Percentiles rank a stretch among this genome's conserved stretches.
phyloP scores from a whole-genome alignment of 2,113 vertebrate species.

The Regulus satrapa region DNA sequence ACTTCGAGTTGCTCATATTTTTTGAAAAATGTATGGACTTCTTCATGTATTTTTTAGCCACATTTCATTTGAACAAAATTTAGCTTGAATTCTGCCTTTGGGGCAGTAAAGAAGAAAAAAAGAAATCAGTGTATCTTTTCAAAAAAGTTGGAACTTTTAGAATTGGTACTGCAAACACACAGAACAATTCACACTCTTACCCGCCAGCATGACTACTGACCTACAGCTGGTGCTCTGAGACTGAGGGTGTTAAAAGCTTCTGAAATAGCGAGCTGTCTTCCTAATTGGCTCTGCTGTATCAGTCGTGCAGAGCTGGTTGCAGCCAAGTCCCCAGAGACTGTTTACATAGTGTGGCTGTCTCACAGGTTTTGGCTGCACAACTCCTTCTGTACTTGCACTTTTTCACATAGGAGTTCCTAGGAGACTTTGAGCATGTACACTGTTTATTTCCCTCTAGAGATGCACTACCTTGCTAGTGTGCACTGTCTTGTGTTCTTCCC shows the following conservation, averaged over 20 bases:
- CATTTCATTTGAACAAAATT: background rate
- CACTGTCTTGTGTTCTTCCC: background rate
- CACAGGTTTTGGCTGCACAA: background rate
- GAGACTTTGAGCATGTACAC: background rate
- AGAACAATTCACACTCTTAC: background rate
- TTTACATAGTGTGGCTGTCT: background rate
- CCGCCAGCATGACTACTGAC: background rate
- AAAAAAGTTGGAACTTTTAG: fast-evolving
- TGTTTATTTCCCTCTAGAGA: background rate
- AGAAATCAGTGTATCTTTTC: background rate
- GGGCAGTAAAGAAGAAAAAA: background rate
- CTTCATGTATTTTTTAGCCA: background rate
- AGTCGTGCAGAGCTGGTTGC: background rate
- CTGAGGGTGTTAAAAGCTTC: constrained; percentile 11
- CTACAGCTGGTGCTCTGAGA: background rate
- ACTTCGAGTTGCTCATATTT: background rate
- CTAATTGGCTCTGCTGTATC: background rate
- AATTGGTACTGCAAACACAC: background rate
- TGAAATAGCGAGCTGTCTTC: background rate
- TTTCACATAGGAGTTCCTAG: background rate
- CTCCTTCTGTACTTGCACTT: background rate
- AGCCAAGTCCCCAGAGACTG: background rate
- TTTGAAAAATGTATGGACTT: background rate
- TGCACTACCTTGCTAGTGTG: background rate
- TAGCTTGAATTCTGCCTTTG: background rate